Evolutionary conservation across 2,888 invertebrate genomes (phyloP), one percentile per base, ranked within the genome.

Genomic region (Apeira syringaria): DNA sequence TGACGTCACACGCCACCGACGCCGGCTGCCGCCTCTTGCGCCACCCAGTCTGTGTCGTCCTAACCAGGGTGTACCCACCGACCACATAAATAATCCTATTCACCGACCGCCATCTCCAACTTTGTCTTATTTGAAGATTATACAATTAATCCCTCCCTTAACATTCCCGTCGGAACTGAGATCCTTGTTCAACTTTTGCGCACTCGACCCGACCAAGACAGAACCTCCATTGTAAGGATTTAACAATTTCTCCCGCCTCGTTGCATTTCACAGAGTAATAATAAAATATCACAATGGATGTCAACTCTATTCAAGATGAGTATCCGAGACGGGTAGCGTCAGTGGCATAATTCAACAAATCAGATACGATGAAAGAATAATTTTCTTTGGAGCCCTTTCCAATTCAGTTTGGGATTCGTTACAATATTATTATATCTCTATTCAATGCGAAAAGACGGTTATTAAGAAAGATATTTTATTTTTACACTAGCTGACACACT

Each of bases 241-340:
- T 83, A 85, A 87, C 81, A 85, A 86, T 86, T 84, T 80, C 79
- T 80, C 73, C 68, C 82, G 82, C 74, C 76, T 75, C 77, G 82
- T 79, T 87, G 82, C 88, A 82, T 84, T 79, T 79, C 77, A 77
- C 76, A 72, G 71, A 75, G 75, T 82, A 80, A 83, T 87, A 85
- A 86, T 86, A 86, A 86, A 88, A 86, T 74, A 85, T 81, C 68
- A 88, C 86, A 88, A 87, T 87, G 84, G 86, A 77, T 84, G 81
- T 85, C 85, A 83, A 81, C 77, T 81, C 85, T 81, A 79, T 85
- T 88, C 84, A 84, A 71, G 79, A 82, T 80, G 84, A 86, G 79
- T 85, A 79, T 74, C 74, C 71, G 71, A 79, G 78, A 80, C 75
- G 75, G 72, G 78, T 76, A 80, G 77, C 79, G 80, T 82, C 82